These are phyloP conservation scores for Brachionus rotundiformis DNA, from an alignment of 1,140 invertebrate genomes.

Conservation along the genomic window DNA sequence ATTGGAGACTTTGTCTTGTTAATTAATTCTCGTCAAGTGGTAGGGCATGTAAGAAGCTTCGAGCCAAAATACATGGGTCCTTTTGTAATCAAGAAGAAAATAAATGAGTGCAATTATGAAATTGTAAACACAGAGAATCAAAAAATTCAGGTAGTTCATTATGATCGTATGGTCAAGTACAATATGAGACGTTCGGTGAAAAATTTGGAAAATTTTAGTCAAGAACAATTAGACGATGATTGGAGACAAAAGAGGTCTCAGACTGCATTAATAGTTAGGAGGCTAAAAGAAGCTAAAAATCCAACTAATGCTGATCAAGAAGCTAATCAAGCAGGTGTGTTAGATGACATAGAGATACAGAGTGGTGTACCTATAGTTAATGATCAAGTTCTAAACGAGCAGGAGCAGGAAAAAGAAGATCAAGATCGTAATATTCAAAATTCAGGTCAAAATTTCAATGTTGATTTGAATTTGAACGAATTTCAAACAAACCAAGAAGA, in stretches of 20 bases:
- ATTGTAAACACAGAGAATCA: not conserved
- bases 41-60: conserved; percentile 11
- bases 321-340: conserved; percentile 4
- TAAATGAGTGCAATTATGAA: not conserved
- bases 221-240: not conserved
- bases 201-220: not conserved
- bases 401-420: not conserved
- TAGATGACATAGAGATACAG: not conserved
- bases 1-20: conserved; percentile 9
- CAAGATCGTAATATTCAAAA: not conserved
- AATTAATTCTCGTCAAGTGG: not conserved
- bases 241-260: not conserved
- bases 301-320: not conserved
- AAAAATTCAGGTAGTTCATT: not conserved
- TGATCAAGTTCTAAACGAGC: not conserved
- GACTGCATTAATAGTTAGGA: not conserved
- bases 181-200: not conserved
- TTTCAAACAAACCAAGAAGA: not conserved
- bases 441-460: too few species aligned
- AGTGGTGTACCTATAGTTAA: not conserved
- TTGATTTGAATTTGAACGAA: too few species aligned
- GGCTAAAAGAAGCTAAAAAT: not conserved
- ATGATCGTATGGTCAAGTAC: not conserved
- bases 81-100: not conserved
- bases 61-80: not conserved